Evolutionary conservation across 2,113 vertebrate species (phyloP).

Genomic region (Ploceus nigricollis): DNA sequence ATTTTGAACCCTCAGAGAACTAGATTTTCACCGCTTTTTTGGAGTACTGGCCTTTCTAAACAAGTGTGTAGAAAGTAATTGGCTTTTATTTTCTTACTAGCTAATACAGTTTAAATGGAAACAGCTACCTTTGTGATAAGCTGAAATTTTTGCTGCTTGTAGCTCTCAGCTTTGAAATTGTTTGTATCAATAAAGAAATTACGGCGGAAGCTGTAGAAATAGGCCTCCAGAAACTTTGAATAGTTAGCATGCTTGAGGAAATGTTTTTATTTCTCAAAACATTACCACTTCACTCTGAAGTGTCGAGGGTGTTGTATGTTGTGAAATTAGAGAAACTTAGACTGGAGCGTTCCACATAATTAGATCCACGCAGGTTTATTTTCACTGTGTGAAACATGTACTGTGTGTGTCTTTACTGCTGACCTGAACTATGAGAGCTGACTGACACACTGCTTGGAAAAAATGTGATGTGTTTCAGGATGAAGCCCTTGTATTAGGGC

Average conservation of each 20-base stretch:
- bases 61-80: background rate
- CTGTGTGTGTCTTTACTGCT: background rate
- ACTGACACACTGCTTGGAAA: background rate
- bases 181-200: background rate
- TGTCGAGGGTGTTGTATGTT: background rate
- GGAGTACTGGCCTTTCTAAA: background rate
- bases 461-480: background rate
- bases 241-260: background rate
- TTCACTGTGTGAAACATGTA: background rate
- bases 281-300: background rate
- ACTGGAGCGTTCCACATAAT: background rate
- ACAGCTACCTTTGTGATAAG: background rate
- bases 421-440: background rate
- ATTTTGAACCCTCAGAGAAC: background rate
- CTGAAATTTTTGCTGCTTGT: background rate
- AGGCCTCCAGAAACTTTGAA: background rate
- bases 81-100: background rate
- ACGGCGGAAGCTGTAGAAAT: background rate
- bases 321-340: background rate
- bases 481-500: background rate
- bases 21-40: background rate
- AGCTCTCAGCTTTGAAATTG: background rate
- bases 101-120: background rate
- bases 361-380: background rate
- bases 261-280: background rate